A percentile compares a stretch with the other conserved stretches of the same genome.
These are phyloP conservation scores for Neoarius graeffei DNA, from an alignment of 2,113 vertebrate species.

Conservation along the genomic window DNA sequence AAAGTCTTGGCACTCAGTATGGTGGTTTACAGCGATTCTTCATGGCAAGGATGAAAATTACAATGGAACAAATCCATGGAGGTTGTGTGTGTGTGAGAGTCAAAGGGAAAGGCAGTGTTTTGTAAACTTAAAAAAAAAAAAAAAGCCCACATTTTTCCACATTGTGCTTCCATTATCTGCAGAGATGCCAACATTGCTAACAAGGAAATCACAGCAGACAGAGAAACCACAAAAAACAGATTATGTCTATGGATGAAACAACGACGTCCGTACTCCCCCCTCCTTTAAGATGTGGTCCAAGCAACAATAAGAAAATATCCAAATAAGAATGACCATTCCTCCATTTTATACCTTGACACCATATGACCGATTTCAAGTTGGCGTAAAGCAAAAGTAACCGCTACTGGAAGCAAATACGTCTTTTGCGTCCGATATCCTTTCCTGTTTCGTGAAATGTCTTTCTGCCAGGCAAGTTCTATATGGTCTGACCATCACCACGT, in stretches of 20 bases:
- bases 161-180: neutral
- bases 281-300: neutral
- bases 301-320: neutral
- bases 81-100: neutral
- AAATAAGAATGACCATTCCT: neutral
- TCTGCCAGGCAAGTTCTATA: too few species aligned
- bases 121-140: neutral
- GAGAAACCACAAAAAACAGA: neutral
- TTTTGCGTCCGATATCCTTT: neutral
- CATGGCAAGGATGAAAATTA: conserved; percentile 44
- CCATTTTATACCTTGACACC: neutral
- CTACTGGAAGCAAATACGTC: neutral
- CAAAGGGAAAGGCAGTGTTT: neutral
- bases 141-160: neutral
- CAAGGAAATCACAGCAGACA: neutral
- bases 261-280: neutral
- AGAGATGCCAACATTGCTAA: neutral
- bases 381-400: neutral
- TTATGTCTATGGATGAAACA: neutral
- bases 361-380: neutral
- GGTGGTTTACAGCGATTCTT: conserved; percentile 14
- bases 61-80: conserved; percentile 22
- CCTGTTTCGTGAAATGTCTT: neutral
- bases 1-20: conserved; percentile 23
- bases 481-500: too few species aligned